Evolutionary conservation across 2,888 invertebrate species (phyloP), one percentile per base, ranked within the genome.

Genomic region (Pheosia tremula): DNA sequence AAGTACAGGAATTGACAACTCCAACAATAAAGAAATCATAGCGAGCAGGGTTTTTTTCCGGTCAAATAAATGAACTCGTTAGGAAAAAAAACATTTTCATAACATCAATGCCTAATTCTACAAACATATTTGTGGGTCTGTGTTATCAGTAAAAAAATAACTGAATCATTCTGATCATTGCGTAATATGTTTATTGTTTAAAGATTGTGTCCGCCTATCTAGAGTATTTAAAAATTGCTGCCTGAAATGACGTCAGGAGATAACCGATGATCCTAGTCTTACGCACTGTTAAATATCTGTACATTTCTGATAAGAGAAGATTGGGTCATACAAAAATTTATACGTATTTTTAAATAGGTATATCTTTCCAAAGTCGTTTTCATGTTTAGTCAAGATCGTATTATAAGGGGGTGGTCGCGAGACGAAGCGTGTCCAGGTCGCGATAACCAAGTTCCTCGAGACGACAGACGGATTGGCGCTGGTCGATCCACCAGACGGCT

Each of bases 381-480:
- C 11, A 47, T n/a, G 47, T 47, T 4, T n/a, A 45, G n/a, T n/a
- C 47, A 47, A 9, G 11, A n/a, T 11, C n/a, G n/a, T 47, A 47
- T 3, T 43, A n/a, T n/a, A 11, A 8, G n/a, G n/a, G 45, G 47
- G 11, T 47, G 43, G 43, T 56, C 56, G 38, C 39, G 63, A 67
- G 74, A 69, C 67, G 62, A 78, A 75, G 75, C 74, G 78, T 79
- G 79, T 71, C 75, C 74, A 63, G 64, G 66, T 63, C 59, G 63
- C 70, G 69, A 80, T 75, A 79, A 73, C 69, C 67, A 67, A 76
- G 66, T 71, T 68, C 72, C 69, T 67, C 69, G 70, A 73, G 68
- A 74, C 76, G 70, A 71, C 79, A 88, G 89, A 89, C 88, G 74
- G 66, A 62, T 69, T 76, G 89, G 87, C 88, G 90, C 88, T 87